Conservation (phyloP, 2,888 invertebrate genomes). For the Drepana falcataria region DNA sequence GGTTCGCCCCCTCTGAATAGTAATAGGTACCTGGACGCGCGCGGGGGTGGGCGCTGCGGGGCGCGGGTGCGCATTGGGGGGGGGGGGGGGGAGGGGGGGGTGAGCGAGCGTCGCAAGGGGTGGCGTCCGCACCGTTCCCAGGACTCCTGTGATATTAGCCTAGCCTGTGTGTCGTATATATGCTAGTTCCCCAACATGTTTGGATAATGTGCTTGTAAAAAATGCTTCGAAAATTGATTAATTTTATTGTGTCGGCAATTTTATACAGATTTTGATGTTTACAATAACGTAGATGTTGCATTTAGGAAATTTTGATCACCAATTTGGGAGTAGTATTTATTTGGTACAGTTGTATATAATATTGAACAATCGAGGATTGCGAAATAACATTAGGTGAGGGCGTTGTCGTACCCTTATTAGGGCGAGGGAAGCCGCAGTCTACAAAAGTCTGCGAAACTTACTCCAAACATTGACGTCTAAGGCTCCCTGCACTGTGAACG, state of each 20-base stretch:
- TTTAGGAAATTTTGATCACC: slow-evolving; percentile 48
- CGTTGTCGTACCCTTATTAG: slow-evolving; percentile 46
- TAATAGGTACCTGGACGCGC: slow-evolving; percentile 57
- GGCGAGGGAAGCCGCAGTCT: slow-evolving; percentile 25
- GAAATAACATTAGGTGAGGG: slow-evolving; percentile 43
- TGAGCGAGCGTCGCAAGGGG: slow-evolving; percentile 21
- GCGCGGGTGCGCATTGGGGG: slow-evolving; percentile 10
- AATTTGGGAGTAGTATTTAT: slow-evolving; percentile 40
- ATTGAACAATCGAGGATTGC: slow-evolving; percentile 44
- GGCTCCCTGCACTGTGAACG: slow-evolving; percentile 39
- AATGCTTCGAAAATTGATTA: slow-evolving; percentile 51
- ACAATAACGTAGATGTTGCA: slow-evolving; percentile 50
- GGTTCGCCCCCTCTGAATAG: slow-evolving; percentile 72
- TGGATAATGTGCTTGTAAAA: slow-evolving; percentile 66
- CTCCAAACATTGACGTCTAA: slow-evolving; percentile 15
- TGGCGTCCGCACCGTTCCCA: slow-evolving; percentile 68
- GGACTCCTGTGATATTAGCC: slow-evolving; percentile 79
- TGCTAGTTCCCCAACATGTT: slow-evolving; percentile 69
- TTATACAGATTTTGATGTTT: slow-evolving; percentile 63
- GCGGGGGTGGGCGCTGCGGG: slow-evolving; percentile 23
- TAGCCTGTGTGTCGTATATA: slow-evolving; percentile 77
- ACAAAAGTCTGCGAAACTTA: slow-evolving; percentile 21
- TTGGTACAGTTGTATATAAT: slow-evolving; percentile 59
- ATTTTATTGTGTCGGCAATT: slow-evolving; percentile 59
- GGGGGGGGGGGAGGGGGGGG: slow-evolving; percentile 21